Conservation (phyloP, 2,888 invertebrate genomes). For the Drepana falcataria region DNA sequence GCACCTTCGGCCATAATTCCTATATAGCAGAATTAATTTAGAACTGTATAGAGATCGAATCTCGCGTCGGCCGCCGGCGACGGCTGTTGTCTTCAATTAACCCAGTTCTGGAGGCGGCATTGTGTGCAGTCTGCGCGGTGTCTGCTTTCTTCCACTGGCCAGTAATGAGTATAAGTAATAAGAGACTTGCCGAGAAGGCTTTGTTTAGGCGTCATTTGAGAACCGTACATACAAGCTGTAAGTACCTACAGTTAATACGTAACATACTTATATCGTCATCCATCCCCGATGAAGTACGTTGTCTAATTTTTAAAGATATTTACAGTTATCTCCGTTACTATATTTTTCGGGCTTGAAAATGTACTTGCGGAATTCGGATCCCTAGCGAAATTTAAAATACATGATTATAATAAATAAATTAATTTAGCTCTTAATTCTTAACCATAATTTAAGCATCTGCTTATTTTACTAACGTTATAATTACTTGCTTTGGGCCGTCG, state of each 20-base stretch:
- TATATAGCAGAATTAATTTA: slow-evolving; percentile 53
- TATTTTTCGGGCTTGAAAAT: no score
- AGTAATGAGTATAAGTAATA: slow-evolving; percentile 62
- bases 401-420: no score
- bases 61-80: slow-evolving; percentile 50
- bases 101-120: slow-evolving; percentile 64
- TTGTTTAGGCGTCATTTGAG: slow-evolving; percentile 57
- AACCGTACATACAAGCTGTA: slow-evolving; percentile 42
- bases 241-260: slow-evolving; percentile 33
- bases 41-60: slow-evolving; percentile 50
- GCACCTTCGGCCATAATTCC: slow-evolving; percentile 22
- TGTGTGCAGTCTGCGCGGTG: slow-evolving; percentile 68
- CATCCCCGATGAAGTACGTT: neutral
- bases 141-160: slow-evolving; percentile 70
- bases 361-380: no score
- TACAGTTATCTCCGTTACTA: no score
- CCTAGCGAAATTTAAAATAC: no score
- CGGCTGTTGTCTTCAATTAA: slow-evolving; percentile 72
- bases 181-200: slow-evolving; percentile 42
- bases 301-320: no score
- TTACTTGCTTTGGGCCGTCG: no score
- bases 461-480: no score
- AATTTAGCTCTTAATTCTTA: no score
- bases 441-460: no score
- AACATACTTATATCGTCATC: slow-evolving; percentile 23